Evolutionary conservation across 2,797 vertebrate species (phyloP), one percentile per base, ranked within the genome.

Genomic region (Takifugu ocellatus): DNA sequence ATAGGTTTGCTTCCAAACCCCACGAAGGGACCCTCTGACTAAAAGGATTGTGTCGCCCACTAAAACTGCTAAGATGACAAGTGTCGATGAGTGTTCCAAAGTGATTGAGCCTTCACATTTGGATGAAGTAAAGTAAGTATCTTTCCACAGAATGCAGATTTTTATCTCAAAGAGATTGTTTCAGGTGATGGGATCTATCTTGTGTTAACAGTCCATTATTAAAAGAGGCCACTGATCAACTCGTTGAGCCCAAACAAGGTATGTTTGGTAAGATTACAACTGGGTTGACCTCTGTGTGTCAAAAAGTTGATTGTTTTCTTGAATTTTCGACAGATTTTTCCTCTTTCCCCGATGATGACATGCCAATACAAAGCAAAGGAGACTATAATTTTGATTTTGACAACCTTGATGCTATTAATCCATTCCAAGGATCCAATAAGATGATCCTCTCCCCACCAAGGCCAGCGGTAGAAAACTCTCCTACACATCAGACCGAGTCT

Each of bases 1-100:
- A 5, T 49, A 99, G 96, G 97, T 98, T 74, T 96, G 94, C 71
- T 99, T 99, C 86, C 95, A 98, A 75, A 98, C 95, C 21, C 96
- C 97, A 55, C 86, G 90, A 63, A 89, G 95, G 87, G 96, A 99
- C 70, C 95, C 96, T 26, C 74, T 92, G 49, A 96, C 94, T 1
- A 93, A 89, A 59, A 93, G 82, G 85, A 92, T 98, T 60, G 7
- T 98, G 12, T 96, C 93, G 55, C 93, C 95, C 16, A 58, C 74
- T 24, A 78, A 87, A 68, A 80, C 61, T 1, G 78, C 69, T 47
- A 92, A 77, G 51, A 88, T 80, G 15, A 75, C 91, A 12, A 56
- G 56, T 24, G 10, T 87, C 63, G 91, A 92, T 0, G 84, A 92
- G 29, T 86, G 73, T 39, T 42, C 21, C 6, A 72, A 79, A 51